Percentiles rank a stretch among this genome's conserved stretches.
phyloP scores from a whole-genome alignment of 2,797 vertebrate species.

The Psittacula echo region DNA sequence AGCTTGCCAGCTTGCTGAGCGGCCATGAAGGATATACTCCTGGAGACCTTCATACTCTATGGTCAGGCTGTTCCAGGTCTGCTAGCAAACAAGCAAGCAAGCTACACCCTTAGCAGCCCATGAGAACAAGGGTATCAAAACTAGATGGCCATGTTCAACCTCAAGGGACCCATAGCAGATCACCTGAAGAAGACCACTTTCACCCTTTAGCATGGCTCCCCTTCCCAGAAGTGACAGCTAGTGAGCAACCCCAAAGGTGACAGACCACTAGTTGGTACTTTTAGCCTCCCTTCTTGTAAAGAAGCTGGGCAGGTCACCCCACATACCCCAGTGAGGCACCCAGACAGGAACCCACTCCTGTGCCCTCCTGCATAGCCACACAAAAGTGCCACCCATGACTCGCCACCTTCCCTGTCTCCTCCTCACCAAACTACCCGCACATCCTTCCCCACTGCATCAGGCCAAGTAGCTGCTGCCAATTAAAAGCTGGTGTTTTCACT shows the following conservation, averaged over 20 bases:
- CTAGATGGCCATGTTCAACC: neutral
- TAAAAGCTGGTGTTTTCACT: neutral
- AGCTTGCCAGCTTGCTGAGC: neutral
- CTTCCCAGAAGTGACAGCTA: neutral
- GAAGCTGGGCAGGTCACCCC: neutral
- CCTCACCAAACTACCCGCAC: neutral
- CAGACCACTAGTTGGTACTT: neutral
- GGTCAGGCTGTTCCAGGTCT: neutral
- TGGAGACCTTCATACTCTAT: neutral
- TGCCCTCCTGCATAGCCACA: neutral
- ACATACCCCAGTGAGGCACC: neutral
- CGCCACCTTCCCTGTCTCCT: neutral
- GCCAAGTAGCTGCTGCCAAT: slow-evolving; percentile 9
- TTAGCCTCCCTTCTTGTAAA: neutral
- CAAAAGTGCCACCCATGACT: neutral
- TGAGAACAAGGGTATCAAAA: neutral
- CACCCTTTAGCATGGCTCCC: neutral
- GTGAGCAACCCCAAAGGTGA: neutral
- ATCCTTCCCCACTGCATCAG: neutral
- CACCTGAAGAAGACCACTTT: neutral
- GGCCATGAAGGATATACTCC: neutral
- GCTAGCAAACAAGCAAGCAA: neutral
- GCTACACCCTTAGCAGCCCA: neutral
- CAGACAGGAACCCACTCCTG: neutral
- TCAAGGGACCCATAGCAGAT: neutral